Evolutionary conservation across 2,797 vertebrate species (phyloP).

Genomic region (Darevskia nairensis): DNA sequence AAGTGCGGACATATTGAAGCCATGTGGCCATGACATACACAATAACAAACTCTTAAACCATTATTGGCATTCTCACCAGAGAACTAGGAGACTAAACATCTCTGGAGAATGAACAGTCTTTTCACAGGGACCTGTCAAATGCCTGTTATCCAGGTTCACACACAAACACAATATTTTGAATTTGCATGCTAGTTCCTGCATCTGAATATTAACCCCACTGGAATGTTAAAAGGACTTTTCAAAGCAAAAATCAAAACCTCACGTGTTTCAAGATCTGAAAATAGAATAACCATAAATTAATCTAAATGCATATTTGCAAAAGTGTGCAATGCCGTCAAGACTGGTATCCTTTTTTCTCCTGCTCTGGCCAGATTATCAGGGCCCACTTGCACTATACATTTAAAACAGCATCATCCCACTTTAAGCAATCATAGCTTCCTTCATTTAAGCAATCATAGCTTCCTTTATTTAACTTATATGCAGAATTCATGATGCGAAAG

Average conservation of each 20-base stretch:
- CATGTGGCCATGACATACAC: slow-evolving; percentile 25
- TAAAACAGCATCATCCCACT: no score
- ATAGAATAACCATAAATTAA: not conserved
- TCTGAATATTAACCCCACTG: not conserved
- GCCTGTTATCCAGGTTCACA: not conserved
- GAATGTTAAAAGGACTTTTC: not conserved
- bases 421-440: no score
- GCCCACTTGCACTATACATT: no score
- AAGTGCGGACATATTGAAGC: slow-evolving; percentile 19
- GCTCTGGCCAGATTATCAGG: no score
- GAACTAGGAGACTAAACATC: slow-evolving; percentile 17
- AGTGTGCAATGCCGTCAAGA: not conserved
- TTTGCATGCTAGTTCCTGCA: not conserved
- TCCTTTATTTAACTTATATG: no score
- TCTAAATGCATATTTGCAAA: not conserved
- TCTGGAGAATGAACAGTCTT: not conserved
- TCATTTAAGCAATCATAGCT: no score
- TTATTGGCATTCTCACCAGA: slow-evolving; percentile 32
- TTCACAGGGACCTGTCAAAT: not conserved
- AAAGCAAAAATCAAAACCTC: not conserved
- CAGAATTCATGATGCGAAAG: no score
- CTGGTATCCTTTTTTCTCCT: not conserved
- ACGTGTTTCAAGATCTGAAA: not conserved
- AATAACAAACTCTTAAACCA: slow-evolving; percentile 22
- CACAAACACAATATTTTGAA: not conserved